These are phyloP conservation scores for Raja brachyura DNA, from an alignment of 2,113 vertebrate genomes.

Conservation along the genomic window DNA sequence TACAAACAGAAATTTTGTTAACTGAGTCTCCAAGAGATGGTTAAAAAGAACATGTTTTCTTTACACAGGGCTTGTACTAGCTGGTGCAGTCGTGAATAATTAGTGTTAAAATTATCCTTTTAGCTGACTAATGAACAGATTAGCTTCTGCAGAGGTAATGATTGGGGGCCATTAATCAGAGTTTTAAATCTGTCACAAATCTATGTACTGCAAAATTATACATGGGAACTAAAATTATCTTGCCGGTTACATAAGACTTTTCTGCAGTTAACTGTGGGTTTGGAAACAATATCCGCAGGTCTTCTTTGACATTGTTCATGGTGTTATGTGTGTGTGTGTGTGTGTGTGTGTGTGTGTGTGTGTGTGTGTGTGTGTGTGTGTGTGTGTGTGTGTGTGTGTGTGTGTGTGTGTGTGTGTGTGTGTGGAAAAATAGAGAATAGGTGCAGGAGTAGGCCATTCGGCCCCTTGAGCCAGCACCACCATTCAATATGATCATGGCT, in stretches of 20 bases:
- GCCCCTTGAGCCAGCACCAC: too few relatives aligned
- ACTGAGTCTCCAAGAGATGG: not conserved
- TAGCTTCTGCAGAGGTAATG: not conserved
- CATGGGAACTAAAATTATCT: not conserved
- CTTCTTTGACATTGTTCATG: not conserved
- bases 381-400: too few relatives aligned
- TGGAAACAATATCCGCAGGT: not conserved
- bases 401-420: too few relatives aligned
- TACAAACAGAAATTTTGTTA: not conserved
- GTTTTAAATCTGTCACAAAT: slow-evolving; percentile 26
- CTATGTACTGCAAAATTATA: not conserved
- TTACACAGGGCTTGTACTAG: not conserved
- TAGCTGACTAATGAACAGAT: slow-evolving; percentile 16
- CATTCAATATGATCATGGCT: too few relatives aligned
- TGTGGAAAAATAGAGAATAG: too few relatives aligned
- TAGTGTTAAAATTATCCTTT: slow-evolving; percentile 8
- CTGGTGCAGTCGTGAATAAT: slow-evolving; percentile 23
- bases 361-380: too few relatives aligned
- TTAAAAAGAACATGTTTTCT: not conserved
- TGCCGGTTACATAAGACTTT: not conserved
- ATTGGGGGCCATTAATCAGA: slow-evolving; percentile 31
- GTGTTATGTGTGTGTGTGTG: too few relatives aligned
- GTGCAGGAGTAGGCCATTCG: too few relatives aligned
- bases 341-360: too few relatives aligned
- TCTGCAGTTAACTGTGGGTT: not conserved